Conservation (phyloP, 2,797 vertebrate species). For the Lagorchestes hirsutus region DNA sequence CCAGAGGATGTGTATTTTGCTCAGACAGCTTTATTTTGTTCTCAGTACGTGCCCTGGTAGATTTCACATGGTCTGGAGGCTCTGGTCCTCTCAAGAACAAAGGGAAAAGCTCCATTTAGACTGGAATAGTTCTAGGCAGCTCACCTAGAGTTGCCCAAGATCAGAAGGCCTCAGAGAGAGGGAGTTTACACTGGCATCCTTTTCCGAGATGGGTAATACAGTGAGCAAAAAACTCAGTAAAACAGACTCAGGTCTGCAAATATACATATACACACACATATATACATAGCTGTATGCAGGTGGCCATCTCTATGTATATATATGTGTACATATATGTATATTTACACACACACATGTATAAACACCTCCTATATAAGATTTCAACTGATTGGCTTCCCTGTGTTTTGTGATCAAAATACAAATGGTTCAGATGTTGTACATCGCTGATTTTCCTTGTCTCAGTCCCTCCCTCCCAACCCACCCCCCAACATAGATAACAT, state of each 20-base stretch:
- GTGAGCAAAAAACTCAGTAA: constrained; percentile 82
- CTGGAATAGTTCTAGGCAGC: constrained; percentile 66
- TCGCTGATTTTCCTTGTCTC: constrained; percentile 72
- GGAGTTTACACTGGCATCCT: constrained; percentile 70
- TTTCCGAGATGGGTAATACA: constrained; percentile 78
- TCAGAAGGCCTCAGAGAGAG: constrained; percentile 69
- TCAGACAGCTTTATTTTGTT: constrained; percentile 85
- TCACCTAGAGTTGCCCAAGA: constrained; percentile 64
- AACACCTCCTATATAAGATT: constrained; percentile 79
- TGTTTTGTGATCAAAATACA: constrained; percentile 79
- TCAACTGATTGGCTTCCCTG: constrained; percentile 71
- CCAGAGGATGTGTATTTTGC: constrained; percentile 53
- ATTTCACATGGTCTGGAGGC: constrained; percentile 81
- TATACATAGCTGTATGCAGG: neutral
- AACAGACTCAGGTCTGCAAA: constrained; percentile 80
- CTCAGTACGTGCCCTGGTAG: constrained; percentile 86
- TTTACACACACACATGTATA: constrained; percentile 62
- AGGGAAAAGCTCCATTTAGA: constrained; percentile 76
- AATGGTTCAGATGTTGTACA: constrained; percentile 76
- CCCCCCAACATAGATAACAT: constrained; percentile 76
- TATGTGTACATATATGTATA: neutral
- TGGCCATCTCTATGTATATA: neutral
- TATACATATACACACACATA: constrained; percentile 75
- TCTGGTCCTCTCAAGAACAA: constrained; percentile 79
- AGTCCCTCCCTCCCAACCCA: constrained; percentile 72